Conservation (phyloP, 2,797 vertebrate species). For the Fratercula arctica region DNA sequence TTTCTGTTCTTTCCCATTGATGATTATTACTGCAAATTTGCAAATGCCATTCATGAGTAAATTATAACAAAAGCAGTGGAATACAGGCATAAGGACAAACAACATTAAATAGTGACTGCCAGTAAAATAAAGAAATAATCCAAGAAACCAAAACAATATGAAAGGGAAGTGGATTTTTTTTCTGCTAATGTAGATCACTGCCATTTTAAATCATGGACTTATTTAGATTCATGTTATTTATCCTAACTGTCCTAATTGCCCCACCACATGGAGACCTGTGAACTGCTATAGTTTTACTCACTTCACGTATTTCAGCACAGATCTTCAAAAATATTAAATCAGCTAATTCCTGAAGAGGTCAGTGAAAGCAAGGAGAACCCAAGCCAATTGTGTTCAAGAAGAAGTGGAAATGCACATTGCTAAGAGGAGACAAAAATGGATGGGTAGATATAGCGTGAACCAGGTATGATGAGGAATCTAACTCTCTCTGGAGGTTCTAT, state of each 20-base stretch:
- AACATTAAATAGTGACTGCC: not conserved
- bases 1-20: not conserved
- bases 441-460: not conserved
- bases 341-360: not conserved
- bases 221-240: not conserved
- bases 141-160: not conserved
- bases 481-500: accelerated
- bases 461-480: not conserved
- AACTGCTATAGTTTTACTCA: not conserved
- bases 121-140: not conserved
- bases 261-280: not conserved
- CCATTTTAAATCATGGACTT: not conserved
- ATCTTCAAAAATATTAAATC: not conserved
- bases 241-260: not conserved
- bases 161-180: not conserved
- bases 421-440: not conserved
- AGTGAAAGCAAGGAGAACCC: not conserved
- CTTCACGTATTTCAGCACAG: not conserved
- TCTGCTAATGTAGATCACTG: not conserved
- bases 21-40: not conserved
- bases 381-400: not conserved
- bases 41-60: not conserved
- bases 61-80: not conserved
- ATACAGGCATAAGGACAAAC: not conserved
- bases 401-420: not conserved